Conservation (phyloP, 2,113 vertebrate genomes). For the Oreochromis spilurus region DNA sequence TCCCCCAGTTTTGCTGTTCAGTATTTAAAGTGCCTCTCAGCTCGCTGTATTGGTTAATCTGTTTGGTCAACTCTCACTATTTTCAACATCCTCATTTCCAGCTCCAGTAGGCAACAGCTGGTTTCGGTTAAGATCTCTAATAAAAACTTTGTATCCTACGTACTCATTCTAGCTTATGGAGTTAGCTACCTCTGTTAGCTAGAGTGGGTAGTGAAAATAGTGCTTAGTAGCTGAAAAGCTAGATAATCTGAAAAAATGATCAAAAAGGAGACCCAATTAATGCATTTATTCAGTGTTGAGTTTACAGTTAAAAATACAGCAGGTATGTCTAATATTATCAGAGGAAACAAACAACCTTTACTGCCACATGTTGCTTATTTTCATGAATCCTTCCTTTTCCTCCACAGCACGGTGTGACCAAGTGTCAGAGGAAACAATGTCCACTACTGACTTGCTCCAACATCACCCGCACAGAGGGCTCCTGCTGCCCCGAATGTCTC, state of each 20-base stretch:
- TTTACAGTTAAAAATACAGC: background rate
- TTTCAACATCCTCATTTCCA: background rate
- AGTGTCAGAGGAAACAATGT: slow-evolving; percentile 87
- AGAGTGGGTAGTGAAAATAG: background rate
- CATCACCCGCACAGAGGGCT: slow-evolving; percentile 66
- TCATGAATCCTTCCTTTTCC: background rate
- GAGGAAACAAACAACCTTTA: background rate
- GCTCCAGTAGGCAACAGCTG: background rate
- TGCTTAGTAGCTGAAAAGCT: background rate
- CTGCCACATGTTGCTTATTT: background rate
- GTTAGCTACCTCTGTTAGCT: background rate
- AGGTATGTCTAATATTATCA: background rate
- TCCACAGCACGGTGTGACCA: slow-evolving; percentile 79
- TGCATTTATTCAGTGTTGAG: background rate
- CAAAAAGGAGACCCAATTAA: background rate
- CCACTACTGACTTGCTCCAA: slow-evolving; percentile 70
- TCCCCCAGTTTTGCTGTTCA: too few species aligned
- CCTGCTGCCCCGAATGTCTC: slow-evolving; percentile 80
- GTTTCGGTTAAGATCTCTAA: background rate
- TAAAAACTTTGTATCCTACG: background rate
- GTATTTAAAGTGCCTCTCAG: background rate
- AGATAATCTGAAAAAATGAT: background rate
- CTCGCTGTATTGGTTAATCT: background rate
- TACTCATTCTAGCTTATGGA: background rate
- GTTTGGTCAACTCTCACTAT: background rate